Evolutionary conservation across 2,888 invertebrate species (phyloP).

Genomic region (Polylopha cassiicola): DNA sequence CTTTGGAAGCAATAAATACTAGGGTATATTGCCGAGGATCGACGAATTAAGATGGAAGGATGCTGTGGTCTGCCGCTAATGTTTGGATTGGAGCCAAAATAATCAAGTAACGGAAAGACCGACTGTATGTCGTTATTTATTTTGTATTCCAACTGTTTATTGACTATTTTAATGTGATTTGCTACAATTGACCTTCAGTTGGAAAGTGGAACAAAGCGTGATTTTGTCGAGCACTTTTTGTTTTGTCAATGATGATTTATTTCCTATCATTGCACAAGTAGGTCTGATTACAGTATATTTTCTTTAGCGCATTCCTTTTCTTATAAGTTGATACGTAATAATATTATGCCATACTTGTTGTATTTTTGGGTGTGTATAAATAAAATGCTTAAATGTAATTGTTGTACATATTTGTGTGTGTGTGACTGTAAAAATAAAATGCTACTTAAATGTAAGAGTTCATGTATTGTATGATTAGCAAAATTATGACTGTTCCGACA

Average conservation of each 20-base stretch:
- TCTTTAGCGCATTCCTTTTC: no score
- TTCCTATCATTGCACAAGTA: no score
- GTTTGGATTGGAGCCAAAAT: constrained; percentile 63
- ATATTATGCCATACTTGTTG: no score
- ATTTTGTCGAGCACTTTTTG: constrained; percentile 23
- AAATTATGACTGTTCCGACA: no score
- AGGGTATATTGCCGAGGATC: constrained; percentile 40
- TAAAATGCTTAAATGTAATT: no score
- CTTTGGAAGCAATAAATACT: constrained; percentile 34
- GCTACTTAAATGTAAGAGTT: no score
- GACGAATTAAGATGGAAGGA: constrained; percentile 42
- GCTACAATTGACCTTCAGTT: constrained; percentile 50
- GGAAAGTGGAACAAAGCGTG: constrained; percentile 31
- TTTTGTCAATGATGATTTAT: constrained; percentile 15
- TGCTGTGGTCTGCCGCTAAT: constrained; percentile 40
- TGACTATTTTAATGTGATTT: constrained; percentile 43
- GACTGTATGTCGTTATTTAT: constrained; percentile 50
- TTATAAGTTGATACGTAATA: no score
- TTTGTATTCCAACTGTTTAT: constrained; percentile 47
- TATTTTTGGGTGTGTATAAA: no score
- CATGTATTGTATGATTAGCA: no score
- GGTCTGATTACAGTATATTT: no score
- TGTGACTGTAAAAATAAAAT: no score
- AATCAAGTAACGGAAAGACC: constrained; percentile 55
- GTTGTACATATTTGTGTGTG: no score